Conservation (phyloP, 2,113 vertebrate genomes). For the Halcyon malimbica region DNA sequence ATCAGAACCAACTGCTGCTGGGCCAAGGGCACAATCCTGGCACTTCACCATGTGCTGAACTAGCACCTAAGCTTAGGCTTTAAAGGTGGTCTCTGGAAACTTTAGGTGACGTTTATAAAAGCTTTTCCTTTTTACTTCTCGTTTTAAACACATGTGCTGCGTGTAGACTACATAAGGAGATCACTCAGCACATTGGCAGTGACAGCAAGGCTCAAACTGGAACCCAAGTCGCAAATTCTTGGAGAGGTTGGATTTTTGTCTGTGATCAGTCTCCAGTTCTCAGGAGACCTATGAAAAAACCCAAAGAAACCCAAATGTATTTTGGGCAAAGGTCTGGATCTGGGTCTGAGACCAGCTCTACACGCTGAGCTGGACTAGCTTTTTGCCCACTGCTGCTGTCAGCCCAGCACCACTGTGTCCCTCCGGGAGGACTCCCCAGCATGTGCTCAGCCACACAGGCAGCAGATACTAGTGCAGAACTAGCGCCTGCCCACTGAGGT, state of each 20-base stretch:
- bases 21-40: background rate
- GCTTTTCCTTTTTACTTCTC: slow-evolving; percentile 9
- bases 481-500: background rate
- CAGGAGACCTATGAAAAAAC: background rate
- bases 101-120: background rate
- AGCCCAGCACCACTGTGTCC: background rate
- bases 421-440: background rate
- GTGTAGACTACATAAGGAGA: slow-evolving; percentile 3
- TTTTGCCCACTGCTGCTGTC: background rate
- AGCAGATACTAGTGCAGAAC: background rate
- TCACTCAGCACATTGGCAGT: slow-evolving; percentile 1
- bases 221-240: background rate
- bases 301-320: background rate
- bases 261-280: background rate
- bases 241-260: background rate
- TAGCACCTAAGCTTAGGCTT: background rate
- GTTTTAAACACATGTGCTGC: slow-evolving; percentile 8
- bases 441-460: background rate
- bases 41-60: background rate
- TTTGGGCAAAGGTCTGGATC: background rate
- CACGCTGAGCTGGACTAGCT: background rate
- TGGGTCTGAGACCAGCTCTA: background rate
- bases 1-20: background rate
- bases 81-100: background rate
- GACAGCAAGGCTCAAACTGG: slow-evolving; percentile 3